Evolutionary conservation across 2,888 invertebrate species (phyloP).

Genomic region (Incurvaria masculella): DNA sequence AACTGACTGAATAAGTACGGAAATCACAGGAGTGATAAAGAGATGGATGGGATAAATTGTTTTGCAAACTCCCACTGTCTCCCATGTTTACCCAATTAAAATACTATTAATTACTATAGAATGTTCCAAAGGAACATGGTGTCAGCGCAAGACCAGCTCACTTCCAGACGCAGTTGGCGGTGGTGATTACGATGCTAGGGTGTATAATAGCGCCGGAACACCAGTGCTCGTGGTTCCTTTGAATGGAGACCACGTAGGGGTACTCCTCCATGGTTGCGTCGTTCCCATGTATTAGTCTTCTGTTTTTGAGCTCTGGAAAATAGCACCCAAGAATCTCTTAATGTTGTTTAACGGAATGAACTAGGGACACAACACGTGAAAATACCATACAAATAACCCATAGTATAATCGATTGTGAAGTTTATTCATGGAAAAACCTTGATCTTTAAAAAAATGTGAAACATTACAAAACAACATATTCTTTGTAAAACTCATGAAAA

Average conservation of each 20-base stretch:
- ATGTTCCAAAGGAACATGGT: too few species aligned
- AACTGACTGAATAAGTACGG: background rate
- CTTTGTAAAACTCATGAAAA: too few species aligned
- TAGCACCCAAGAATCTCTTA: too few species aligned
- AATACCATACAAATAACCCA: too few species aligned
- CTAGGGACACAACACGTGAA: too few species aligned
- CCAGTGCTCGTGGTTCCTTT: slow-evolving; percentile 38
- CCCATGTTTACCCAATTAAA: background rate
- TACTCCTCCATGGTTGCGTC: slow-evolving; percentile 37
- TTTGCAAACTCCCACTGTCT: background rate
- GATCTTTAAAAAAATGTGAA: too few species aligned
- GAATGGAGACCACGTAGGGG: slow-evolving; percentile 43
- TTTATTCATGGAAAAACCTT: too few species aligned
- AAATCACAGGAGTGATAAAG: slow-evolving; percentile 1
- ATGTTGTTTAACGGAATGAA: too few species aligned
- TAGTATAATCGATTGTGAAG: too few species aligned
- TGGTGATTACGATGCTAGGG: slow-evolving; percentile 35
- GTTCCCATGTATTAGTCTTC: slow-evolving; percentile 30
- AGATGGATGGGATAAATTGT: background rate
- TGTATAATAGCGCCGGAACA: slow-evolving; percentile 42
- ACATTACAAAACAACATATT: too few species aligned
- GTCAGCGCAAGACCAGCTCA: slow-evolving; percentile 21
- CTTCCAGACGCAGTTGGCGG: slow-evolving; percentile 50
- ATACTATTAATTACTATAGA: slow-evolving; percentile 9
- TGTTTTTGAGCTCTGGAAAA: background rate